Evolutionary conservation across 2,113 vertebrate species (phyloP).

Genomic region (Sinocyclocheilus anophthalmus): DNA sequence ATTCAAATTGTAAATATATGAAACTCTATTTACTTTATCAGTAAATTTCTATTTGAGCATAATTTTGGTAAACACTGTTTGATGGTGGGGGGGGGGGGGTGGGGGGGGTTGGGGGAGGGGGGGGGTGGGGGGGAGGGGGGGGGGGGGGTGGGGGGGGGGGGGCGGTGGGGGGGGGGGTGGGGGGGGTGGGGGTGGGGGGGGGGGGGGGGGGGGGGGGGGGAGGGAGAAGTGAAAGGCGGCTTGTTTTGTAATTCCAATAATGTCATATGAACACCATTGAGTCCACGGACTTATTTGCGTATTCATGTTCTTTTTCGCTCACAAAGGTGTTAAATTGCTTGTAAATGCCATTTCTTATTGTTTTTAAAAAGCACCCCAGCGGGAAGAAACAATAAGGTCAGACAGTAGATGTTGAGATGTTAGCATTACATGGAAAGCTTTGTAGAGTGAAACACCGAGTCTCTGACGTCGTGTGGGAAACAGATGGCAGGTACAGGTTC

Average conservation of each 20-base stretch:
- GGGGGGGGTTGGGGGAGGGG: no score
- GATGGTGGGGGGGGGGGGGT: no score
- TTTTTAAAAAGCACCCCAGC: background rate
- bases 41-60: no score
- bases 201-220: no score
- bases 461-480: background rate
- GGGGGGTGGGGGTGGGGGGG: no score
- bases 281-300: background rate
- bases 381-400: background rate
- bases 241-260: background rate
- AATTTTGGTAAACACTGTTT: no score
- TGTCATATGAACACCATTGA: background rate
- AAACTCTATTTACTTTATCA: no score
- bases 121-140: no score
- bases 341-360: background rate
- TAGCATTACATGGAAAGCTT: background rate
- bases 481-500: constrained; percentile 10
- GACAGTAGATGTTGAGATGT: background rate
- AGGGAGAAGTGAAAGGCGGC: no score
- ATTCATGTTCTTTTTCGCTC: background rate
- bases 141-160: no score
- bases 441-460: background rate
- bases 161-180: no score
- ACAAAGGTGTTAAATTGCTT: background rate
- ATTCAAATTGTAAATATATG: background rate